Conservation (phyloP, 2,113 vertebrate genomes). For the Procapra przewalskii region DNA sequence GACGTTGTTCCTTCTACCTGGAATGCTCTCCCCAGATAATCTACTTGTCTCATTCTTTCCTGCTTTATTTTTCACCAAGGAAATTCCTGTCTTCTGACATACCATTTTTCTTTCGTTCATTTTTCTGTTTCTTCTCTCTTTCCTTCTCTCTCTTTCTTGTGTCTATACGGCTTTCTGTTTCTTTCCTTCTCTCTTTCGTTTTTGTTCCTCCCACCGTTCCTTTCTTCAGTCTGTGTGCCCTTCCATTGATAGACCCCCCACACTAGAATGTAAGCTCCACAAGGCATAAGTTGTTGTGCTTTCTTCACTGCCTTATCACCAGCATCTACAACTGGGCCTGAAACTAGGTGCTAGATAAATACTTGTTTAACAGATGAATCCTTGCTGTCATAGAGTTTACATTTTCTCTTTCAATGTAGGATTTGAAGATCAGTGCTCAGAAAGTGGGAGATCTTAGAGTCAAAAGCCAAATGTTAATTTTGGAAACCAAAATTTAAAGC, state of each 20-base stretch:
- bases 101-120: neutral
- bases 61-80: neutral
- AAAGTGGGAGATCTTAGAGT: neutral
- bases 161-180: neutral
- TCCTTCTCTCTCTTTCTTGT: neutral
- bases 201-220: neutral
- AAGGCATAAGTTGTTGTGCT: neutral
- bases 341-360: neutral
- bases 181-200: neutral
- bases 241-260: neutral
- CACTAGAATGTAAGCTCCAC: neutral
- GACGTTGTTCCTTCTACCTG: neutral
- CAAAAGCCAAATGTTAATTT: neutral
- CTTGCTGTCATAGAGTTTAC: neutral
- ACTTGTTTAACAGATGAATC: neutral
- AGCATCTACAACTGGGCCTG: neutral
- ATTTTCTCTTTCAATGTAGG: conserved; percentile 22
- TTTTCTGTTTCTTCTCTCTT: neutral
- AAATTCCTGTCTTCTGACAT: neutral
- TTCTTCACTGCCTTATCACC: neutral
- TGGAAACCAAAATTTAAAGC: neutral
- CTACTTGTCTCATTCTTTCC: neutral
- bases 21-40: neutral
- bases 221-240: neutral
- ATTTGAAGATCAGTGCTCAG: neutral